Evolutionary conservation across 2,797 vertebrate species (phyloP), one percentile per base, ranked within the genome.

Genomic region (Micropoecilia bifurca): DNA sequence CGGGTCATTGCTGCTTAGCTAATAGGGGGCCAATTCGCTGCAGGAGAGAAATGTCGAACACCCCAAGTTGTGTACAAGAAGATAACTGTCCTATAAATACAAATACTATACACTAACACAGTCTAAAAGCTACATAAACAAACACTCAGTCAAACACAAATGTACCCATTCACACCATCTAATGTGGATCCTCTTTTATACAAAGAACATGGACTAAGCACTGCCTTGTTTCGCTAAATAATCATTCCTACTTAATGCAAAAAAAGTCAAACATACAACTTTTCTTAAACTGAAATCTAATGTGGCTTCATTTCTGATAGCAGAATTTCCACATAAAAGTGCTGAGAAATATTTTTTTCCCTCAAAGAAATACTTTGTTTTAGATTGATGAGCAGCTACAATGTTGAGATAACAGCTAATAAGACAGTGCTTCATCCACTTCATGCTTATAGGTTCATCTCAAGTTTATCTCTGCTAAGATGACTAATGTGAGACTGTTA

Each of bases 41-140:
- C 97, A 98, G 98, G 98, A 99, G 98, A 99, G 98, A 99, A 99
- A 99, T 88, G 98, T 98, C 98, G 97, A 99, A 99, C 97, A 99
- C 98, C 98, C 98, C 98, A 99, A 99, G 98, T 99, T 99, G 98
- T 97, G 98, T 99, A 99, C 98, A 97, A 98, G 97, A 98, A 98
- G 97, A 98, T 97, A 96, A 97, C 97, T 97, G 95, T 96, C 96
- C 97, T 92, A 93, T 93, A 97, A 96, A 97, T 94, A 97, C 81
- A 93, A 96, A 96, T 90, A 95, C 91, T 91, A 84, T 84, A 91
- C 83, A 93, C 91, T 90, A 93, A 93, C 88, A 95, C 88, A 90
- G 90, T 87, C 92, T 93, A 94, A 59, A 71, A 89, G 88, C 90
- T 95, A 93, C 90, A 93, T 86, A 90, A 83, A 90, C 89, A 92